These are phyloP conservation scores for Takifugu flavidus DNA, from an alignment of 2,113 vertebrate genomes.

Conservation along the genomic window DNA sequence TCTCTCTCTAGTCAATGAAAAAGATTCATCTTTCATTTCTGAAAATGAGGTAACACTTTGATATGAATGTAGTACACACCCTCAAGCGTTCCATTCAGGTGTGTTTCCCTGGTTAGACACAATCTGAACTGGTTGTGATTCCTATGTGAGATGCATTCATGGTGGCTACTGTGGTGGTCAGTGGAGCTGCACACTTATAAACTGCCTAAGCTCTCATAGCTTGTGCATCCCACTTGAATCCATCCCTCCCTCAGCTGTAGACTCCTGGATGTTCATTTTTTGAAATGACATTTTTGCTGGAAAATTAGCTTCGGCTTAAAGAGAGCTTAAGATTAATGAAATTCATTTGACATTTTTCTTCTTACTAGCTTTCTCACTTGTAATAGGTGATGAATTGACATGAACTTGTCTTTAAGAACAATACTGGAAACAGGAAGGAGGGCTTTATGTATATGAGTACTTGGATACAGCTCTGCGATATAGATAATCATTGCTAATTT, in stretches of 20 bases:
- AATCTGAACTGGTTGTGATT: constrained; percentile 45
- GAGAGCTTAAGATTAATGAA: constrained; percentile 52
- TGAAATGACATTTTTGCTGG: constrained; percentile 60
- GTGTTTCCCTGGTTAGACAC: constrained; percentile 43
- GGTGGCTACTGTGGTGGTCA: constrained; percentile 41
- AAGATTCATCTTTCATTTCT: constrained; percentile 32
- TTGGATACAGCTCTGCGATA: constrained; percentile 44
- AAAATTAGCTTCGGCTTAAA: constrained; percentile 47
- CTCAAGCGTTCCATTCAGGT: constrained; percentile 55
- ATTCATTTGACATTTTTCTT: constrained; percentile 40
- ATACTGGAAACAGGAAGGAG: constrained; percentile 64
- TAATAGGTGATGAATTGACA: constrained; percentile 46
- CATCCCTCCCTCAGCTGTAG: constrained; percentile 55
- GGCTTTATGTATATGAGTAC: constrained; percentile 56
- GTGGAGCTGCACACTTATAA: constrained; percentile 32
- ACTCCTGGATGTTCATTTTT: constrained; percentile 69
- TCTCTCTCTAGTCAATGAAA: constrained; percentile 23
- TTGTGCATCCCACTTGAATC: constrained; percentile 39
- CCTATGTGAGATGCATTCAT: constrained; percentile 33
- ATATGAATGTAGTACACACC: constrained; percentile 73
- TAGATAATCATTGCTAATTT: constrained; percentile 65
- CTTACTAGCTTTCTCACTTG: constrained; percentile 46
- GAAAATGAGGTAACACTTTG: constrained; percentile 51
- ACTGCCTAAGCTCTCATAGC: constrained; percentile 37
- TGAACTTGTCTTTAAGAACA: constrained; percentile 52